These are phyloP conservation scores for Tetraneura akinire DNA, from an alignment of 1,140 invertebrate species.

Conservation along the genomic window DNA sequence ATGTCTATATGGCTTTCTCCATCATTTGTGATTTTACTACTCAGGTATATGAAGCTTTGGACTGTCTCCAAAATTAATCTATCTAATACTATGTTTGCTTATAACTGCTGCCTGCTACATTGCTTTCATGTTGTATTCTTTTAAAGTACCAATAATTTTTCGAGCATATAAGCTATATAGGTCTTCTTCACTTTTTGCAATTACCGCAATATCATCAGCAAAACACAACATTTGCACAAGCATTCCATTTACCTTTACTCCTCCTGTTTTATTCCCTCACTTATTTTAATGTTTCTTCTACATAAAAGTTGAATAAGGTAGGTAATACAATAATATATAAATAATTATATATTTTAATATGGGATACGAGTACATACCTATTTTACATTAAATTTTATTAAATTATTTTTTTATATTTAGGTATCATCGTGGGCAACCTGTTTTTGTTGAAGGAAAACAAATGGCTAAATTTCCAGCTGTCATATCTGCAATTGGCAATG, in stretches of 20 bases:
- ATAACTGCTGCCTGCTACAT: not conserved
- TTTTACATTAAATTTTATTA: no score
- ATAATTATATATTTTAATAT: no score
- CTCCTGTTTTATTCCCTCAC: conserved; percentile 10
- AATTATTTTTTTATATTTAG: conserved; percentile 58
- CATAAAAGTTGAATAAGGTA: conserved; percentile 11
- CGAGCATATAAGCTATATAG: not conserved
- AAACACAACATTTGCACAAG: no score
- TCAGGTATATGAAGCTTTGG: not conserved
- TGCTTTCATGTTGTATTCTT: not conserved
- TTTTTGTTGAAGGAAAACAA: conserved; percentile 88
- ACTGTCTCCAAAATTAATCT: not conserved
- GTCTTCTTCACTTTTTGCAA: conserved; percentile 13
- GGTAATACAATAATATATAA: no score
- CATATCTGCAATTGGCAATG: conserved; percentile 84
- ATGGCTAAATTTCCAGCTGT: conserved; percentile 78
- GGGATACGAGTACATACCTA: no score
- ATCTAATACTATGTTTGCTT: conserved; percentile 1
- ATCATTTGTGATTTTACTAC: not conserved
- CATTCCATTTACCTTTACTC: conserved; percentile 22
- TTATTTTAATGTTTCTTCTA: conserved; percentile 13
- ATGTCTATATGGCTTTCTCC: not conserved
- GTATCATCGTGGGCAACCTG: conserved; percentile 89
- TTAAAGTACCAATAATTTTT: not conserved
- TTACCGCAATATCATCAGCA: conserved; percentile 11